Base-by-base conservation (phyloP, 2,797 vertebrate species). In the Thripadectes ignobilis region DNA sequence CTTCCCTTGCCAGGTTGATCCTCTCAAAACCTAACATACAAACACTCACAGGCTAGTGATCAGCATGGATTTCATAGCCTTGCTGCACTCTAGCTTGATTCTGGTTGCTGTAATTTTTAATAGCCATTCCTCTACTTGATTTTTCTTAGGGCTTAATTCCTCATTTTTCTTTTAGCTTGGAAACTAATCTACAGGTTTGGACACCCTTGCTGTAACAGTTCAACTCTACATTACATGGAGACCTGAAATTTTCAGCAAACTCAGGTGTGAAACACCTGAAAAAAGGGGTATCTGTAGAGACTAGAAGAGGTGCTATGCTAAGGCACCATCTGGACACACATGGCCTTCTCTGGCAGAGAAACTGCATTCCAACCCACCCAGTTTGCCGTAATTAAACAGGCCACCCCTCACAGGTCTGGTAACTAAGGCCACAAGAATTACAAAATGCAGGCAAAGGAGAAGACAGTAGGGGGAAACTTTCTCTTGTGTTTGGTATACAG, bases 391-490 rank as follows among this genome's bases (percentile, higher is more conserved):
- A 67, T 48, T 10, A 59, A 54, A 61, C n/a, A 58, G 65, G 30
- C 7, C 26, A 58, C 1, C 34, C 16, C 30, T 62, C 1, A 0
- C 6, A 59, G 43, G 9, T 57, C 39, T 51, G 39, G 4, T 30
- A 11, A 52, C 34, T 58, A 29, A 49, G 41, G 52, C 55, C 21
- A 23, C 2, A 5, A 66, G 15, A 36, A 19, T 76, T 54, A 43
- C 10, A 45, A 87, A 85, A 57, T 9, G 27, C 20, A 51, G 49
- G 38, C 34, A 54, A 10, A 21, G 34, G 55, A 79, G 51, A 54
- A 93, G 51, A 32, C 5, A 54, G 39, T 1, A 66, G 24, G 3
- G 16, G 18, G 22, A 59, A 63, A 43, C 21, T 78, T 74, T 89
- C 27, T 79, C 43, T 81, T 45, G 7, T 32, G 24, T 9, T 73